These are phyloP conservation scores for Stichodactyla helianthus DNA, from an alignment of 64 coral and sea anemone genomes.

Conservation along the genomic window DNA sequence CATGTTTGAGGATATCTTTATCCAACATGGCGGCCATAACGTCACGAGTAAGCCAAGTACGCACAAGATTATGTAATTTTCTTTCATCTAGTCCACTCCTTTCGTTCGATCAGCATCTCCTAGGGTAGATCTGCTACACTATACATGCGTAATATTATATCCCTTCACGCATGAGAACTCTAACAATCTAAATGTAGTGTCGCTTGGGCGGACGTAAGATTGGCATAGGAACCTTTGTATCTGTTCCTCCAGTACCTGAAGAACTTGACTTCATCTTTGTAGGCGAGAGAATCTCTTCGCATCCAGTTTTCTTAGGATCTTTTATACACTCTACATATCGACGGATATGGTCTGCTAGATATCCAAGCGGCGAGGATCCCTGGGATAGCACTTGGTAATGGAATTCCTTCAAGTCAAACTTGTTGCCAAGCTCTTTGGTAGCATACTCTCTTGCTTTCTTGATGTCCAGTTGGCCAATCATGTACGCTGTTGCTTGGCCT, in stretches of 20 bases:
- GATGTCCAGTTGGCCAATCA: slow-evolving; percentile 62
- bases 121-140: too few species aligned
- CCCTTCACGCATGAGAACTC: background rate
- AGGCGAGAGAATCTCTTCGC: slow-evolving; percentile 27
- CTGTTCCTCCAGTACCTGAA: background rate
- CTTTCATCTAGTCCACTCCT: too few species aligned
- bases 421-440: slow-evolving; percentile 9
- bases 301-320: slow-evolving; percentile 1
- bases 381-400: slow-evolving; percentile 71
- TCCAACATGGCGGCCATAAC: background rate
- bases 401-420: slow-evolving; percentile 43
- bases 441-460: slow-evolving; percentile 31
- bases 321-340: slow-evolving; percentile 27
- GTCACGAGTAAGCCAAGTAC: background rate
- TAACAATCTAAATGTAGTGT: slow-evolving; percentile 14
- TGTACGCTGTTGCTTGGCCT: slow-evolving; percentile 61
- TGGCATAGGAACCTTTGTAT: background rate
- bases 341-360: slow-evolving; percentile 37
- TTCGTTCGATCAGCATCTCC: too few species aligned
- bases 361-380: slow-evolving; percentile 41
- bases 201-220: background rate
- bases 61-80: background rate
- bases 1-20: too few species aligned
- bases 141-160: background rate
- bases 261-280: background rate